Evolutionary conservation across 2,113 vertebrate genomes (phyloP).

Genomic region (Erpornis zantholeuca): DNA sequence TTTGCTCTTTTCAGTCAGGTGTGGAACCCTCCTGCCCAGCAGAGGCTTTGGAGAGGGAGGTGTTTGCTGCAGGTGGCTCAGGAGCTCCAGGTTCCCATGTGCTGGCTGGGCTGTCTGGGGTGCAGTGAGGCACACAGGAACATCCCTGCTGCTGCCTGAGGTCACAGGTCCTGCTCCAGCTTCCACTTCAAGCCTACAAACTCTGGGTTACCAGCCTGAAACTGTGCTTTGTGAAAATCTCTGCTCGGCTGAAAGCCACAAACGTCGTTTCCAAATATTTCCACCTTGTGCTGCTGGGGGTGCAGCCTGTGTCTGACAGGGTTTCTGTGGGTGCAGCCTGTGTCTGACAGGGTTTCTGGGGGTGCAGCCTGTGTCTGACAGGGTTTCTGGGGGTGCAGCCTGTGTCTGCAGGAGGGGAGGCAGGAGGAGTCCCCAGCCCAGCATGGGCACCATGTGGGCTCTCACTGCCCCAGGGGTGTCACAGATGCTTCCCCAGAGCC

Average conservation of each 20-base stretch:
- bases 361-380: too few relatives aligned
- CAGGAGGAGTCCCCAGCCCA: neutral
- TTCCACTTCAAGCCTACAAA: neutral
- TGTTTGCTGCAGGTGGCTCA: neutral
- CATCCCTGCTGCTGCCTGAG: neutral
- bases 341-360: too few relatives aligned
- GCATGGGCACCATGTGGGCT: neutral
- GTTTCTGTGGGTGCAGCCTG: too few relatives aligned
- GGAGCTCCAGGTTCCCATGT: neutral
- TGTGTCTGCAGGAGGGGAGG: too few relatives aligned
- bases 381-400: too few relatives aligned
- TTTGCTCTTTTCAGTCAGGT: neutral
- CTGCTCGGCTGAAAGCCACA: neutral
- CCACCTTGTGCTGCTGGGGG: neutral
- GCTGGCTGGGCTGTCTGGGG: neutral
- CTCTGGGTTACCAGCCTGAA: neutral
- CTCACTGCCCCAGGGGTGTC: neutral
- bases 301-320: too few relatives aligned
- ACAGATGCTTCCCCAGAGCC: neutral
- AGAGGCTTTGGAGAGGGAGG: neutral
- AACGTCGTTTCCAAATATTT: neutral
- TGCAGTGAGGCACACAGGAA: neutral
- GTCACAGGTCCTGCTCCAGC: neutral
- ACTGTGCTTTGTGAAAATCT: neutral
- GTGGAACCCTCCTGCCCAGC: neutral